A percentile compares a stretch with the other conserved stretches of the same genome.
phyloP scores from a whole-genome alignment of 2,797 vertebrate genomes.

The Taenioides sp. region DNA sequence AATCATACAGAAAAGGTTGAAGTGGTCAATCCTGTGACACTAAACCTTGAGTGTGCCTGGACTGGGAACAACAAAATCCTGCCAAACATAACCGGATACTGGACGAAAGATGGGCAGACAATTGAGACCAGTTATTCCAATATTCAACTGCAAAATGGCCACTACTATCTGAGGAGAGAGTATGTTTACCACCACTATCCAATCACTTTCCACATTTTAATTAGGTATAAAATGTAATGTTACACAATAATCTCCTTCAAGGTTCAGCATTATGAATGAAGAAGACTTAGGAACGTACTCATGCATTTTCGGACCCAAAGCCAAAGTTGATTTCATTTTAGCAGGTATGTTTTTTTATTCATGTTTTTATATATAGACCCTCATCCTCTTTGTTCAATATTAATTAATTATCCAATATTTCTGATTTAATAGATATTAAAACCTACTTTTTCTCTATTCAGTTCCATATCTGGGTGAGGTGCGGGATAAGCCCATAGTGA shows the following conservation, averaged over 20 bases:
- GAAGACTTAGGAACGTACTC: constrained; percentile 70
- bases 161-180: constrained; percentile 61
- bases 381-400: not conserved
- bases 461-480: constrained; percentile 75
- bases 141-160: constrained; percentile 46
- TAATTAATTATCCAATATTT: not conserved
- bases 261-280: constrained; percentile 61
- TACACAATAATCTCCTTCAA: constrained; percentile 18
- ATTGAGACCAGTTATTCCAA: constrained; percentile 57
- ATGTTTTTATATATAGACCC: not conserved
- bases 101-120: constrained; percentile 75
- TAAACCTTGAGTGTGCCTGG: constrained; percentile 80
- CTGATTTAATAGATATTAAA: no score
- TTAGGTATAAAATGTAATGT: not conserved
- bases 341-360: constrained; percentile 53
- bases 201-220: not conserved
- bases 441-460: constrained; percentile 50
- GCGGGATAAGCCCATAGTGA: constrained; percentile 78
- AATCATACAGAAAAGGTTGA: constrained; percentile 56
- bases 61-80: constrained; percentile 28
- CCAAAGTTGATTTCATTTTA: constrained; percentile 63
- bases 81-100: constrained; percentile 70
- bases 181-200: constrained; percentile 35
- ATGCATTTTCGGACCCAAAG: constrained; percentile 62
- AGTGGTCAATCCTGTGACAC: constrained; percentile 46